Evolutionary conservation across 2,888 invertebrate genomes (phyloP), one percentile per base, ranked within the genome.

Genomic region (Acholoe squamosa): DNA sequence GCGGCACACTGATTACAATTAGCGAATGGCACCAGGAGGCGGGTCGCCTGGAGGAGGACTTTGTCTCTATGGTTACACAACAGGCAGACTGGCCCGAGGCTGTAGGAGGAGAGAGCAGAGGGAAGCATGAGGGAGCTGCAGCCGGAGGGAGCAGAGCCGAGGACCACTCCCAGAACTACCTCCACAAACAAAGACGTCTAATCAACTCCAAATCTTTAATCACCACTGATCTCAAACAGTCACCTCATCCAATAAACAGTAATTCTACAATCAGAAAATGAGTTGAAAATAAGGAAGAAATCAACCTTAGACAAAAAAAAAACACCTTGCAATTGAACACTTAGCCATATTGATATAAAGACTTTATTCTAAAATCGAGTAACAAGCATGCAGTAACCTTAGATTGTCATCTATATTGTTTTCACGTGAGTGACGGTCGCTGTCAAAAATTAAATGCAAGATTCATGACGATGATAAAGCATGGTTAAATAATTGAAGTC

Each of bases 1-100:
- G 71, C 71, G 28, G 28, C 28, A 25, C 28, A 25, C 71, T n/a
- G 71, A 71, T 71, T 71, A 28, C 71, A 71, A 71, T 71, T 71
- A 71, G 71, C 71, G 28, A 71, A 71, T 71, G 71, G 71, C 67
- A n/a, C n/a, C n/a, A n/a, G 12, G 67, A 67, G 67, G 54, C 31
- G 61, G 19, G 61, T 19, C 61, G 71, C 71, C 71, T 28, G 71
- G 71, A 71, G 71, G 71, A 14, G 28, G 71, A 71, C 71, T n/a
- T 28, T 28, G 71, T 28, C 14, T 61, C 61, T n/a, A 61, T 61
- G 71, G 71, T 71, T 71, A 71, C 28, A 28, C 71, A 28, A 28
- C 28, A 71, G 71, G 25, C 28, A 28, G 28, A 0, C 28, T 14
- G n/a, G 71, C 71, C 71, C 25, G 28, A 28, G 71, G 71, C 71